phyloP scores from a whole-genome alignment of 2,888 invertebrate species.

The Epinotia bilunana region DNA sequence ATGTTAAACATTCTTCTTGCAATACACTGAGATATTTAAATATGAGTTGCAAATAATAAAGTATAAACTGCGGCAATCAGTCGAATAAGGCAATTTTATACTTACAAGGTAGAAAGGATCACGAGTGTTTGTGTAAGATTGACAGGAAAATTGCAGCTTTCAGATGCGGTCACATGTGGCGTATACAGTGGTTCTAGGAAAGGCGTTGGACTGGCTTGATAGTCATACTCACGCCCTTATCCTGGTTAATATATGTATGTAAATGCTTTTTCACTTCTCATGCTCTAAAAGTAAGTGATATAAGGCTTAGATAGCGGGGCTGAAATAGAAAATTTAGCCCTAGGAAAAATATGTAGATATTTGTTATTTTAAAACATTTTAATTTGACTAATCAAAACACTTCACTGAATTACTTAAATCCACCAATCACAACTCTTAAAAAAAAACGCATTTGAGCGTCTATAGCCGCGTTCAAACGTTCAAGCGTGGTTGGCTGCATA shows the following conservation, averaged over 20 bases:
- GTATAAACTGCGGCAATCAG: conserved; percentile 23
- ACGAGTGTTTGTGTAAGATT: conserved; percentile 31
- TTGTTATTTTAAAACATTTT: too few relatives aligned
- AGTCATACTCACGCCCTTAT: background rate
- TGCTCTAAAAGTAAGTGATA: too few relatives aligned
- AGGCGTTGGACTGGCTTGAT: conserved; percentile 9
- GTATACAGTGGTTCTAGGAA: conserved; percentile 29
- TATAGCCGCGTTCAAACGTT: too few relatives aligned
- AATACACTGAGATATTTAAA: conserved; percentile 49
- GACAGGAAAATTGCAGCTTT: conserved; percentile 58
- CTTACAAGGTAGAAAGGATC: conserved; percentile 24
- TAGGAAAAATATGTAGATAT: too few relatives aligned
- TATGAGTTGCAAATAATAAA: conserved; percentile 42
- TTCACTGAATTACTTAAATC: too few relatives aligned
- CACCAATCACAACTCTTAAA: too few relatives aligned
- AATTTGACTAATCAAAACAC: too few relatives aligned
- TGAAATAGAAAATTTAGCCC: too few relatives aligned
- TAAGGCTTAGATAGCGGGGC: too few relatives aligned
- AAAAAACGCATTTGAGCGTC: too few relatives aligned
- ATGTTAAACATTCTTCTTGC: conserved; percentile 47
- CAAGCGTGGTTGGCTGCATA: too few relatives aligned
- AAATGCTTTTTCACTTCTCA: too few relatives aligned
- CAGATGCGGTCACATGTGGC: conserved; percentile 26
- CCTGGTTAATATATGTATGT: background rate
- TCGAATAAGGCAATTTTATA: conserved; percentile 27